A percentile compares a stretch with the other conserved stretches of the same genome.
phyloP scores from a whole-genome alignment of 2,113 vertebrate genomes.

The Chionis minor region DNA sequence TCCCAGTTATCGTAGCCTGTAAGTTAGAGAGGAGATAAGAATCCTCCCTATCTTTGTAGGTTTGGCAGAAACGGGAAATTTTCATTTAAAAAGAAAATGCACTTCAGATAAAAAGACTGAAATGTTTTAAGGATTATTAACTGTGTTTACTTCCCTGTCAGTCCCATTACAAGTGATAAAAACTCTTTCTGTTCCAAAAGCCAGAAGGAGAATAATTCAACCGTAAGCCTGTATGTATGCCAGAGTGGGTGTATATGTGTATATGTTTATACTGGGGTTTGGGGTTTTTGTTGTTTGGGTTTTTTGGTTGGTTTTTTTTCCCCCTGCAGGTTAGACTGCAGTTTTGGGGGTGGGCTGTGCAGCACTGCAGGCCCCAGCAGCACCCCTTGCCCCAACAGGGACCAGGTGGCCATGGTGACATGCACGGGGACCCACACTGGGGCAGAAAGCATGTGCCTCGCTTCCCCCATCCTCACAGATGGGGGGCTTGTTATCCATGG shows the following conservation, averaged over 20 bases:
- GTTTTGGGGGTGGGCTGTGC: neutral
- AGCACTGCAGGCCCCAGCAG: neutral
- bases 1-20: neutral
- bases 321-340: neutral
- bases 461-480: too few species aligned
- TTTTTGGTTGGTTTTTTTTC: neutral
- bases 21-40: neutral
- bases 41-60: neutral
- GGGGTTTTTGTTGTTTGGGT: too few species aligned
- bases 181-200: neutral
- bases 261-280: neutral
- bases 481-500: neutral
- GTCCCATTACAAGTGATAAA: neutral
- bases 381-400: too few species aligned
- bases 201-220: neutral
- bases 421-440: fast-evolving
- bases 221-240: neutral
- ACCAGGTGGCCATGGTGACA: fast-evolving
- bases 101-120: neutral
- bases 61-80: constrained; percentile 44
- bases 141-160: neutral
- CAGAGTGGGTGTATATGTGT: fast-evolving
- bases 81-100: constrained; percentile 39
- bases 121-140: constrained; percentile 16
- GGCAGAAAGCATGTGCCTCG: too few species aligned